Percentiles rank a stretch among this genome's conserved stretches.
phyloP scores from a whole-genome alignment of 2,888 invertebrate genomes.

The Leucania comma region DNA sequence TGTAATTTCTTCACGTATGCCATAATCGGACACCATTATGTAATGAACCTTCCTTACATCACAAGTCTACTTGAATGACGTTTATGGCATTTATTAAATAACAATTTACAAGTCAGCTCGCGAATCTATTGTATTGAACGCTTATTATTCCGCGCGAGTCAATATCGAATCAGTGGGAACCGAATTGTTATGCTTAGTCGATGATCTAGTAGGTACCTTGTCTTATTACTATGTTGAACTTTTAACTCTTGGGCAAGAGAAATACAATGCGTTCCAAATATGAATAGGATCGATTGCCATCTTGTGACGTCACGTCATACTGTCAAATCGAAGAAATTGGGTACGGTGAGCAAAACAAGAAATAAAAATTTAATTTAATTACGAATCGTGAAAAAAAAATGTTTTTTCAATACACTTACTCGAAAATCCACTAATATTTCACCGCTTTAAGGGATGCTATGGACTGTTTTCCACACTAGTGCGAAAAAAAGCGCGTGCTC shows the following conservation, averaged over 20 bases:
- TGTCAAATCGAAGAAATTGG: no score
- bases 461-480: no score
- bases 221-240: neutral
- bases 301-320: no score
- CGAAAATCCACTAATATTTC: no score
- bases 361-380: no score
- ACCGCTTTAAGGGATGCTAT: no score
- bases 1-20: neutral
- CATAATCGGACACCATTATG: neutral
- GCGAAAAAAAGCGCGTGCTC: no score
- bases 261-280: no score
- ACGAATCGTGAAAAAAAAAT: no score
- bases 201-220: conserved; percentile 1
- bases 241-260: neutral
- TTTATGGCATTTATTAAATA: conserved; percentile 9
- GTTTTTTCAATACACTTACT: no score
- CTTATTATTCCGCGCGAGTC: conserved; percentile 19
- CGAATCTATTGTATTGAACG: conserved; percentile 15
- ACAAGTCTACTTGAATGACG: neutral
- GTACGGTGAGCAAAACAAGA: no score
- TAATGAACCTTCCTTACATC: neutral
- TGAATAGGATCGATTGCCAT: no score
- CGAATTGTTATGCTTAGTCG: conserved; percentile 1
- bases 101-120: conserved; percentile 13
- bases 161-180: conserved; percentile 18